Percentiles rank a stretch among this genome's conserved stretches.
phyloP scores from a whole-genome alignment of 2,797 vertebrate species.

The Ptychadena robeensis region DNA sequence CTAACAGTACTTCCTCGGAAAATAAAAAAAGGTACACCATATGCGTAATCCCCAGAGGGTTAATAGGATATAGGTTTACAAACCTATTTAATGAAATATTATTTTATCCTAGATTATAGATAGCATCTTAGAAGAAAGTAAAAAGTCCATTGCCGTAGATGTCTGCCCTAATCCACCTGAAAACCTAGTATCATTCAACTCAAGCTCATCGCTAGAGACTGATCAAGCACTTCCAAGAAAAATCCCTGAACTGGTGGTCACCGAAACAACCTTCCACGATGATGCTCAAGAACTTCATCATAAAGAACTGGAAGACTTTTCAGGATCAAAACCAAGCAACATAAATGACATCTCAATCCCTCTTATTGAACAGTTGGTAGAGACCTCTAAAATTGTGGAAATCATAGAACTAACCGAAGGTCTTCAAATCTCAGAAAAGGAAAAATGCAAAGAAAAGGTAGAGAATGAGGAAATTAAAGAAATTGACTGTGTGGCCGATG shows the following conservation, averaged over 20 bases:
- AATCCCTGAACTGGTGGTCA: slow-evolving; percentile 69
- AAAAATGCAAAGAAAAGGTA: slow-evolving; percentile 62
- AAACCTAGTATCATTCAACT: slow-evolving; percentile 66
- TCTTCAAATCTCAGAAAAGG: slow-evolving; percentile 63
- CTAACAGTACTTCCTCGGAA: too few relatives aligned
- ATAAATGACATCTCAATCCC: slow-evolving; percentile 35
- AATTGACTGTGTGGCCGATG: slow-evolving; percentile 66
- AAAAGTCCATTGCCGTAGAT: slow-evolving; percentile 80
- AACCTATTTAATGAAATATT: too few relatives aligned
- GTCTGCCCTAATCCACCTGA: slow-evolving; percentile 73
- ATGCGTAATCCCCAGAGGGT: too few relatives aligned
- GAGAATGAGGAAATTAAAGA: slow-evolving; percentile 67
- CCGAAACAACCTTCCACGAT: slow-evolving; percentile 69
- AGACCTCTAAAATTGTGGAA: slow-evolving; percentile 63
- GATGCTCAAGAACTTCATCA: slow-evolving; percentile 63
- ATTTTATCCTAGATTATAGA: slow-evolving; percentile 87
- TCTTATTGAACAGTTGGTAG: slow-evolving; percentile 64
- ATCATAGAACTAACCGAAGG: slow-evolving; percentile 61
- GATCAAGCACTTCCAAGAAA: slow-evolving; percentile 65
- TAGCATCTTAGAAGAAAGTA: slow-evolving; percentile 94
- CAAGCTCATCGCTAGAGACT: slow-evolving; percentile 63
- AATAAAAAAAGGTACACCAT: too few relatives aligned
- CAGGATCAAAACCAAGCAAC: slow-evolving; percentile 62
- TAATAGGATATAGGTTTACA: too few relatives aligned
- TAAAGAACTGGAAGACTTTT: slow-evolving; percentile 63